Evolutionary conservation across 2,113 vertebrate species (phyloP).

Genomic region (Mastomys coucha): DNA sequence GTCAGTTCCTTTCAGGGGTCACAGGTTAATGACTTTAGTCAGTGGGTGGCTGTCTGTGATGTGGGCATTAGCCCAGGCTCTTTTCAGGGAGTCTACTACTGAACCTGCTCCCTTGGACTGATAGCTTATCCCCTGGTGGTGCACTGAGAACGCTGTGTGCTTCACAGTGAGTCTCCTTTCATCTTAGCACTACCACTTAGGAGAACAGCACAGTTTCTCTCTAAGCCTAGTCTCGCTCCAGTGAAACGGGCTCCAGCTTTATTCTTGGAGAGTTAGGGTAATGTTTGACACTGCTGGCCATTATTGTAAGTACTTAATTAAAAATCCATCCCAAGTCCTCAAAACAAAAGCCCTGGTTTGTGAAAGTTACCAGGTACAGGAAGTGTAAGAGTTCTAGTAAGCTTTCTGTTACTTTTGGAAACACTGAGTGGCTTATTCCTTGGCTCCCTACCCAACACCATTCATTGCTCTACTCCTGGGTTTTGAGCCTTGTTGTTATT

Average conservation of each 20-base stretch:
- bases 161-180: not conserved
- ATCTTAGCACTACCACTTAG: not conserved
- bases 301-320: slow-evolving; percentile 41
- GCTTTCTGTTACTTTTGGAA: not conserved
- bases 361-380: slow-evolving; percentile 26
- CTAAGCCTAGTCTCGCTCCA: slow-evolving; percentile 2
- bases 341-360: slow-evolving; percentile 55
- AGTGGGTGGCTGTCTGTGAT: too few relatives aligned
- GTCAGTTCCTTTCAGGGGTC: not conserved
- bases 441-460: not conserved
- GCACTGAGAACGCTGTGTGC: not conserved
- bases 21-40: slow-evolving; percentile 39
- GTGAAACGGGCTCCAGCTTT: not conserved
- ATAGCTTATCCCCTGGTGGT: not conserved
- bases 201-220: slow-evolving; percentile 1
- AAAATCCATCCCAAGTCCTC: not conserved
- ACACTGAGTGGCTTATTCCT: not conserved
- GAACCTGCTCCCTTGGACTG: not conserved
- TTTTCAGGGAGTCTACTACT: slow-evolving; percentile 12
- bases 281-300: slow-evolving; percentile 24
- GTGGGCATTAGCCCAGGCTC: not conserved
- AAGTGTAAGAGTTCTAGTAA: slow-evolving; percentile 29
- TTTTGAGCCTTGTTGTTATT: not conserved
- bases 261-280: slow-evolving; percentile 5
- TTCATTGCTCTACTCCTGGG: not conserved